These are phyloP conservation scores for Clavelina lepadiformis DNA, from an alignment of 23 tunicate genomes.

Conservation along the genomic window DNA sequence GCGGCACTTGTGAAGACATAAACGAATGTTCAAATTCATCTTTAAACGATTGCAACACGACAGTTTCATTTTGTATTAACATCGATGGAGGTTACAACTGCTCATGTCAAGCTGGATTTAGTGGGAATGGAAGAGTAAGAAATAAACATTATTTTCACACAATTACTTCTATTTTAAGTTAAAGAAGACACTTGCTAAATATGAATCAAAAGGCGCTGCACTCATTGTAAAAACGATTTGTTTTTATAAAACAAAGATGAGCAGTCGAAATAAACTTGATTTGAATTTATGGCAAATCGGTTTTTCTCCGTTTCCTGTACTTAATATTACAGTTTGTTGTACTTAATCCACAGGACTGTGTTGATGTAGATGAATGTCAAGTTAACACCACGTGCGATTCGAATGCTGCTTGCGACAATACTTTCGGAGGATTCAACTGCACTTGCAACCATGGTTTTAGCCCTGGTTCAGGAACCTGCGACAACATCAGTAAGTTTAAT, in stretches of 20 bases:
- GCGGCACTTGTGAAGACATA: constrained; percentile 35
- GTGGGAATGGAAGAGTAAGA: constrained; percentile 48
- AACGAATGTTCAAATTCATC: constrained; percentile 32
- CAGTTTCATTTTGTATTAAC: constrained; percentile 6
- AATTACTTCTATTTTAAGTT: too few relatives aligned
- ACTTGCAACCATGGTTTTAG: constrained; percentile 19
- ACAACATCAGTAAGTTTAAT: too few relatives aligned
- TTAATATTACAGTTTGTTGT: too few relatives aligned
- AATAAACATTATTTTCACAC: background rate
- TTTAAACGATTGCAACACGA: constrained; percentile 19
- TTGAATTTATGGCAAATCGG: too few relatives aligned
- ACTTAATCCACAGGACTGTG: constrained; percentile 20
- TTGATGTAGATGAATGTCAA: constrained; percentile 38
- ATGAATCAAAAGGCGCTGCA: too few relatives aligned
- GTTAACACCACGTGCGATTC: constrained; percentile 1
- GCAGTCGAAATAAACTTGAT: too few relatives aligned
- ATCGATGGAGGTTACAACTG: constrained; percentile 23
- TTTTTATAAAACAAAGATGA: too few relatives aligned
- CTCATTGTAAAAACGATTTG: too few relatives aligned
- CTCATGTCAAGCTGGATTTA: constrained; percentile 24
- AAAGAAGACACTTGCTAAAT: too few relatives aligned
- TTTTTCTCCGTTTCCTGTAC: too few relatives aligned
- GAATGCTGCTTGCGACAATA: constrained; percentile 37
- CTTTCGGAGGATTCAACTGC: constrained; percentile 21
- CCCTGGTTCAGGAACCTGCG: too few relatives aligned